Evolutionary conservation across 2,888 invertebrate genomes (phyloP), one percentile per base, ranked within the genome.

Genomic region (Leptopilina syphax): DNA sequence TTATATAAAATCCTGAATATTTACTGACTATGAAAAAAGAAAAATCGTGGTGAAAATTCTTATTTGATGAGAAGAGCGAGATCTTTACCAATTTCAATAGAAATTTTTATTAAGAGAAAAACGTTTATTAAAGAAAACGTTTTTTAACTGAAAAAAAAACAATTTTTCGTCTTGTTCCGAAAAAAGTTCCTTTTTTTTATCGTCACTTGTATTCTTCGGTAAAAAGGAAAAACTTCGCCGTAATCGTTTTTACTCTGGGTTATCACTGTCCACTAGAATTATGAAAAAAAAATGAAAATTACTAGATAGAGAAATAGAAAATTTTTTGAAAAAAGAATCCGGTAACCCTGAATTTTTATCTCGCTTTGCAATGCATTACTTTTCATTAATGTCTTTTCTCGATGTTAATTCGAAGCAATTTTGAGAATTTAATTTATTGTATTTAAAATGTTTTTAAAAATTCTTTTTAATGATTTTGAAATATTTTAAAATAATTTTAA

Each of bases 1-100:
- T 81, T 67, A 77, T 67, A 77, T 82, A 78, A 85, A 87, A 87
- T 87, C 87, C 87, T 87, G 87, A 87, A 87, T 87, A 84, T 88
- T 88, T 87, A 86, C 87, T 84, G 80, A 82, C 78, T n/a, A 60
- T 60, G 47, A 47, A 50, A 50, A 12, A 50, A 50, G 10, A n/a
- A 9, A 78, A 68, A 81, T 83, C 63, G 79, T 70, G 79, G 79
- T 63, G 63, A 78, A 78, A 24, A 79, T 63, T 44, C 78, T 68
- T 60, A 76, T 47, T 50, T 34, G 76, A 18, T 34, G 76, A 34
- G 65, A 12, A 50, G 47, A 27, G 65, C 65, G 65, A 73, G 57
- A n/a, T 73, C 34, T 57, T 8, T 44, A 73, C 34, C 34, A 73
- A 34, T 27, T 54, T 70, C 18, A 1, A 24, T 57, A n/a, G 5